Conservation (phyloP, 2,888 invertebrate genomes). For the Sclerodermus sp. region DNA sequence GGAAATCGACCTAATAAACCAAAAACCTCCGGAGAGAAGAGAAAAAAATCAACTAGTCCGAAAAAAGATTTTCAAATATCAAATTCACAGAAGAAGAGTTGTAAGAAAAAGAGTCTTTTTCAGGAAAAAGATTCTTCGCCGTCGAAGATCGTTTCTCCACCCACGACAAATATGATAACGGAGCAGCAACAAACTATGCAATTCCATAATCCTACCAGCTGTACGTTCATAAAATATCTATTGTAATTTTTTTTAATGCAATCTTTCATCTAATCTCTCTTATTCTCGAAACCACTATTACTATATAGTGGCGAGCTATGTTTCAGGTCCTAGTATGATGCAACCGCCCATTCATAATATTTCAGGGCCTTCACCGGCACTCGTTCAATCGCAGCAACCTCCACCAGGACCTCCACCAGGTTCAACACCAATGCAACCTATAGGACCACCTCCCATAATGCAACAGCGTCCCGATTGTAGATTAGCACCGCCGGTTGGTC, state of each 20-base stretch:
- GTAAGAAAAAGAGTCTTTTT: slow-evolving; percentile 24
- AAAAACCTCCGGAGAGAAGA: slow-evolving; percentile 42
- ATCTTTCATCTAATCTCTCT: neutral
- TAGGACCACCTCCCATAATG: slow-evolving; percentile 47
- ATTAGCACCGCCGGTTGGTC: slow-evolving; percentile 35
- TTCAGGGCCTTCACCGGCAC: slow-evolving; percentile 20
- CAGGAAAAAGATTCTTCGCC: slow-evolving; percentile 20
- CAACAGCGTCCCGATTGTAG: slow-evolving; percentile 50
- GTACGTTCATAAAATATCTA: slow-evolving; percentile 18
- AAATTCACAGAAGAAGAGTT: slow-evolving; percentile 19
- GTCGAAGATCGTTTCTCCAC: slow-evolving; percentile 29
- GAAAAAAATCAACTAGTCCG: slow-evolving; percentile 27
- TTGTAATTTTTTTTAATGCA: neutral
- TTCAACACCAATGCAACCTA: slow-evolving; percentile 36
- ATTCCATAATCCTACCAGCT: slow-evolving; percentile 40
- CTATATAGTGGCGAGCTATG: slow-evolving; percentile 40
- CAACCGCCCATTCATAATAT: slow-evolving; percentile 40
- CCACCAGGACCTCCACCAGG: slow-evolving; percentile 21
- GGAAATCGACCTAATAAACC: slow-evolving; percentile 52
- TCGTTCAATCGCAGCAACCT: slow-evolving; percentile 21
- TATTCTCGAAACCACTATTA: slow-evolving; percentile 1
- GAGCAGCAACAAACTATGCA: slow-evolving; percentile 33
- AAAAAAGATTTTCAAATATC: slow-evolving; percentile 31
- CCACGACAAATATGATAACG: slow-evolving; percentile 32
- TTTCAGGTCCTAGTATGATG: slow-evolving; percentile 41